Conservation (phyloP, 2,113 vertebrate species). For the Oxygymnocypris stewartii region DNA sequence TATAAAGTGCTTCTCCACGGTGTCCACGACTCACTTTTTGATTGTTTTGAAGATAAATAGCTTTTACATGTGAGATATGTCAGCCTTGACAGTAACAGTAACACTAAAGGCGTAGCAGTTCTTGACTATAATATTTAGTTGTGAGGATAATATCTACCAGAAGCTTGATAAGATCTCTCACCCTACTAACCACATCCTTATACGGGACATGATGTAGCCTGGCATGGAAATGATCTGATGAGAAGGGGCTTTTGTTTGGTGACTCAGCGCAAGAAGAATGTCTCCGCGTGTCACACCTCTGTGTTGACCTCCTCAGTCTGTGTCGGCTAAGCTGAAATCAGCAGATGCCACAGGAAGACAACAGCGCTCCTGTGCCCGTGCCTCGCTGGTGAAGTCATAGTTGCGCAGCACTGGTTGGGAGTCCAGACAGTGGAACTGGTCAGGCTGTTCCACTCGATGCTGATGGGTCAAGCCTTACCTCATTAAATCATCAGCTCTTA, state of each 20-base stretch:
- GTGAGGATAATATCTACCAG: not conserved
- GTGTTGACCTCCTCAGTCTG: slow-evolving; percentile 3
- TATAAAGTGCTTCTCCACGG: not conserved
- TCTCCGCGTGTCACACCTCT: slow-evolving; percentile 47
- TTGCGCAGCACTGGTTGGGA: not conserved
- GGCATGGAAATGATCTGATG: slow-evolving; percentile 64
- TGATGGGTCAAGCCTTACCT: not conserved
- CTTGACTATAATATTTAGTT: not conserved
- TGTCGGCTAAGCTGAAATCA: slow-evolving; percentile 37
- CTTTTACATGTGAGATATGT: not conserved
- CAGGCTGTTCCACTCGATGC: not conserved
- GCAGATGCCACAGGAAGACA: not conserved
- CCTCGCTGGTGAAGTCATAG: not conserved
- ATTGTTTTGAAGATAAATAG: not conserved
- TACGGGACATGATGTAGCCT: slow-evolving; percentile 68
- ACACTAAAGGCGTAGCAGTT: not conserved
- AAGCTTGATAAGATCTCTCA: not conserved
- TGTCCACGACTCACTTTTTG: not conserved
- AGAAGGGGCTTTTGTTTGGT: slow-evolving; percentile 62
- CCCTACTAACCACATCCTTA: slow-evolving; percentile 61
- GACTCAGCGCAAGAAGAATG: slow-evolving; percentile 64
- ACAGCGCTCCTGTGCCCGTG: not conserved
- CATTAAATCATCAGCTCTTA: not conserved
- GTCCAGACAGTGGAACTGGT: not conserved
- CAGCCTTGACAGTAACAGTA: not conserved